Evolutionary conservation across 2,888 invertebrate species (phyloP), one percentile per base, ranked within the genome.

Genomic region (Eupsilia transversa): DNA sequence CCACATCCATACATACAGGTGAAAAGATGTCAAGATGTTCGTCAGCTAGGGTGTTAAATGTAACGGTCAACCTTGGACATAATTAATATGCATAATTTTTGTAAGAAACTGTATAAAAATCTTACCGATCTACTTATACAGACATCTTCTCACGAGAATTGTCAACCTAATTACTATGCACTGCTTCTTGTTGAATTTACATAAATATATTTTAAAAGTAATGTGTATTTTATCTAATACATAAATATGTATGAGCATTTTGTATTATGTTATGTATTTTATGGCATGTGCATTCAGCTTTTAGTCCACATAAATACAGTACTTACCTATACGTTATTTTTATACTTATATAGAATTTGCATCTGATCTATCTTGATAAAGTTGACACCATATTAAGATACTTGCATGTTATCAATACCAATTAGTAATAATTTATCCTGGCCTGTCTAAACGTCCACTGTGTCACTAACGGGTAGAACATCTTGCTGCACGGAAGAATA

Each of bases 111-210:
- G 66, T 69, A 72, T 72, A 84, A 79, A 72, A 54, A 71, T 74
- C 63, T 83, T 71, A 30, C 52, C 41, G 43, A 35, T 61, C 41
- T 64, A 38, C 57, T 20, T 76, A 61, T 27, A 64, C 65, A 61
- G 9, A n/a, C 52, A 67, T 56, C 57, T 86, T 87, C 86, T 79
- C 86, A 87, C 80, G 86, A 86, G 86, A 84, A 83, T 70, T 77
- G 72, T 67, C 63, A 70, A 72, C 57, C 80, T 86, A 57, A 79
- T 87, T 87, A 74, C 41, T 86, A 87, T 86, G 88, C 86, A 84
- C 84, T 84, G 80, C 75, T 57, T 59, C 72, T 54, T 38, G 23
- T 60, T 49, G 30, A 59, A 87, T 85, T 84, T 74, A 78, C 85
- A 83, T 85, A 77, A 76, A 77, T 68, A 63, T 77, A 68, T 79